Percentiles rank a stretch among this genome's conserved stretches.
These are phyloP conservation scores for Portunus trituberculatus DNA, from an alignment of 1,140 invertebrate species.

Conservation along the genomic window DNA sequence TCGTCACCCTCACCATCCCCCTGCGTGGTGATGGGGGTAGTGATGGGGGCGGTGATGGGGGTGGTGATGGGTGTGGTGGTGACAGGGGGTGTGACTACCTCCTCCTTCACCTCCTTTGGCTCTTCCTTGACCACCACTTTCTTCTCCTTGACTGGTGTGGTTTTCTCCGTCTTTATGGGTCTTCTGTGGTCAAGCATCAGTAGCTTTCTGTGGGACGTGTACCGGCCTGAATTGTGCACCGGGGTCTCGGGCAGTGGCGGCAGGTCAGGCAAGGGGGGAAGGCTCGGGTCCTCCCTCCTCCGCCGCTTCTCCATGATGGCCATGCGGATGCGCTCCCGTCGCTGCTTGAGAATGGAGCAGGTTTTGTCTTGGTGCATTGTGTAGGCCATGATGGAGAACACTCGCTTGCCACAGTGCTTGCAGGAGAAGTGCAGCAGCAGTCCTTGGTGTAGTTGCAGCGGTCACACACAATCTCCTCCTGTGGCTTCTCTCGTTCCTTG, in stretches of 20 bases:
- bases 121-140: background rate
- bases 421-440: slow-evolving; percentile 75
- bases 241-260: background rate
- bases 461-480: slow-evolving; percentile 73
- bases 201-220: background rate
- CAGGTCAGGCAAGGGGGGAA: background rate
- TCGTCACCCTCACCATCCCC: slow-evolving; percentile 65
- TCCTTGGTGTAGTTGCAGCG: slow-evolving; percentile 74
- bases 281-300: slow-evolving; percentile 42
- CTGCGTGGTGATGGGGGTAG: background rate
- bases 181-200: background rate
- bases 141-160: background rate
- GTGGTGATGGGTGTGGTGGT: background rate
- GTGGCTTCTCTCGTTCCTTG: slow-evolving; percentile 41
- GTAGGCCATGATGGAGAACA: slow-evolving; percentile 72
- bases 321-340: slow-evolving; percentile 67
- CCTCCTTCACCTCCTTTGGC: background rate
- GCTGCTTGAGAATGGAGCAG: slow-evolving; percentile 60
- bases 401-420: slow-evolving; percentile 66
- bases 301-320: slow-evolving; percentile 73
- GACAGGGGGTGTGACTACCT: background rate
- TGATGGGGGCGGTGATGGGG: background rate
- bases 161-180: background rate
- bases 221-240: background rate
- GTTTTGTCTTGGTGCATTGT: slow-evolving; percentile 63